These are phyloP conservation scores for Zootermopsis nevadensis DNA, from an alignment of 2,888 invertebrate species.

Conservation along the genomic window DNA sequence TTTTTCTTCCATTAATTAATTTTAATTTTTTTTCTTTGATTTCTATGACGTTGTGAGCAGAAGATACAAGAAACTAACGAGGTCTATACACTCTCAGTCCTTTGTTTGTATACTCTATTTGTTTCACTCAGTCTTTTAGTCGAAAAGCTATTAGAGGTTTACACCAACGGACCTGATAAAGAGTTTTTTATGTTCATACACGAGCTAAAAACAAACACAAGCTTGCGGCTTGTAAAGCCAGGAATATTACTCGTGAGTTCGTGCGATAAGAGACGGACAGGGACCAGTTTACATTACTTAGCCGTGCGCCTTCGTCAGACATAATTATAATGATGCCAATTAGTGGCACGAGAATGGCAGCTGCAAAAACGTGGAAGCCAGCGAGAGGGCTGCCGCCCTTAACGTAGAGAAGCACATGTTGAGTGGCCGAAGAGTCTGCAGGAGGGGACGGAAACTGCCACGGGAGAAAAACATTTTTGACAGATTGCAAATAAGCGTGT, in stretches of 20 bases:
- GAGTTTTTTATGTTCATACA: not conserved
- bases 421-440: not conserved
- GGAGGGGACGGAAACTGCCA: not conserved
- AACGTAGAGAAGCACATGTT: not conserved
- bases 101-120: not conserved
- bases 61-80: no score
- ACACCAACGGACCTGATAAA: not conserved
- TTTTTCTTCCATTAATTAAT: no score
- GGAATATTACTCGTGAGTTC: no score
- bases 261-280: not conserved
- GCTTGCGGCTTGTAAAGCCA: not conserved
- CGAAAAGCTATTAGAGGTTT: not conserved
- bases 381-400: not conserved
- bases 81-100: not conserved
- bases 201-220: not conserved
- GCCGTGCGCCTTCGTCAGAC: not conserved
- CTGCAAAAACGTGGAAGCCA: conserved; percentile 6
- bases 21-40: no score
- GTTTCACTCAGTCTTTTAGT: not conserved
- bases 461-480: conserved; percentile 26
- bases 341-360: not conserved
- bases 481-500: conserved; percentile 41
- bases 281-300: not conserved
- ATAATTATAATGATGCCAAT: conserved; percentile 27
- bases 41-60: no score